These are phyloP conservation scores for Beris morrisii DNA, from an alignment of 2,888 invertebrate species.

Conservation along the genomic window DNA sequence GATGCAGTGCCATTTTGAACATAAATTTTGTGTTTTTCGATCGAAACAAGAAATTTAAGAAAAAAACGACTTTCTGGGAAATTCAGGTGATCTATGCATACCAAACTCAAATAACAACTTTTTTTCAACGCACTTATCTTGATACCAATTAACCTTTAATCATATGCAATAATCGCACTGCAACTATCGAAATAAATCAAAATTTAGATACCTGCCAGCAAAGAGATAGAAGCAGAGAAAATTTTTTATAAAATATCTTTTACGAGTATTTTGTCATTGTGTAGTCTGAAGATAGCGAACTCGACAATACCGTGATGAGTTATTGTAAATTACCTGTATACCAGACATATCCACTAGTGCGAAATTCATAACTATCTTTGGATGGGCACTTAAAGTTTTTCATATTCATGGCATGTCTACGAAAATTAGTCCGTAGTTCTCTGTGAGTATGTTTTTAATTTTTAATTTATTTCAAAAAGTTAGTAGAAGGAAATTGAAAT, in stretches of 20 bases:
- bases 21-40: too few species aligned
- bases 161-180: conserved; percentile 38
- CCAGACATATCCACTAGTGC: too few species aligned
- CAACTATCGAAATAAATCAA: conserved; percentile 24
- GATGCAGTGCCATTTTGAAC: too few species aligned
- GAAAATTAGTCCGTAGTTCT: too few species aligned
- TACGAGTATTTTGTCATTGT: conserved; percentile 33
- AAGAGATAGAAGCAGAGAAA: background rate
- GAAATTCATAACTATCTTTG: too few species aligned
- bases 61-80: too few species aligned
- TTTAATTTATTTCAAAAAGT: conserved; percentile 27
- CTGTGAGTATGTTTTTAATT: background rate
- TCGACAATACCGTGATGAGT: too few species aligned
- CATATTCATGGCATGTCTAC: too few species aligned
- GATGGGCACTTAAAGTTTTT: too few species aligned
- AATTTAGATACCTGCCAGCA: background rate
- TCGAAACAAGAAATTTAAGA: too few species aligned
- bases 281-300: background rate
- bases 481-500: conserved; percentile 28
- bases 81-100: background rate
- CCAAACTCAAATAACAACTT: conserved; percentile 42
- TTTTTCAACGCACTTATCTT: conserved; percentile 58
- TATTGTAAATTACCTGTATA: too few species aligned
- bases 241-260: conserved; percentile 14
- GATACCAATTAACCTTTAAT: conserved; percentile 57